phyloP scores from a whole-genome alignment of 2,113 vertebrate genomes.

The Axis porcinus region DNA sequence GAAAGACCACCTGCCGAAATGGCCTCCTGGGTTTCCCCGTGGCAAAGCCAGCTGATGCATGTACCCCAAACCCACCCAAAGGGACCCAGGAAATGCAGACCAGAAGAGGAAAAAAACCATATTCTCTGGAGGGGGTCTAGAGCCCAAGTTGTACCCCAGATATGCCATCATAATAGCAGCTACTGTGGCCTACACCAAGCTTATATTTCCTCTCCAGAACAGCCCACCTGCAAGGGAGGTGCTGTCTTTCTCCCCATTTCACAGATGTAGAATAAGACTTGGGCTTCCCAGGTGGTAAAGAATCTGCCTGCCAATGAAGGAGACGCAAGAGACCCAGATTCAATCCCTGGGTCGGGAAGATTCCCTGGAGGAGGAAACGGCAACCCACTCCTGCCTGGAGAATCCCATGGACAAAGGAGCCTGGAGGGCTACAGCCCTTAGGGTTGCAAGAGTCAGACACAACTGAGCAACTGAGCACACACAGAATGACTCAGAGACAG shows the following conservation, averaged over 20 bases:
- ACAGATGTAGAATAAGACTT: background rate
- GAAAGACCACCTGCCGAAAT: background rate
- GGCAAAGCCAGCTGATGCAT: background rate
- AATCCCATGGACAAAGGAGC: background rate
- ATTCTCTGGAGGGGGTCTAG: background rate
- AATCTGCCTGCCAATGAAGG: background rate
- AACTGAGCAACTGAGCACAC: background rate
- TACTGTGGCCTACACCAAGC: accelerated
- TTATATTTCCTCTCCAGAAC: background rate
- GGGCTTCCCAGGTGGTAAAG: background rate
- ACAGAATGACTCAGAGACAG: background rate
- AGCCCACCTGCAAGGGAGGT: accelerated
- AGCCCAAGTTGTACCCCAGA: background rate
- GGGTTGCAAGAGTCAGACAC: background rate
- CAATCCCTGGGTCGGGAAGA: background rate
- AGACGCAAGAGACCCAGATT: background rate
- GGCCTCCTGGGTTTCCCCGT: too few relatives aligned
- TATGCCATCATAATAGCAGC: background rate
- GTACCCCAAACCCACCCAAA: background rate
- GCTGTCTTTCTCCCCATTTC: background rate
- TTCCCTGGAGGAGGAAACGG: background rate
- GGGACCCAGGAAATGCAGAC: background rate
- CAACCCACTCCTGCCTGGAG: background rate
- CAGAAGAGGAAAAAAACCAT: background rate
- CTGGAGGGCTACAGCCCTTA: background rate